Base-by-base conservation (phyloP, 2,113 vertebrate genomes). In the Malurus alboscapulatus region DNA sequence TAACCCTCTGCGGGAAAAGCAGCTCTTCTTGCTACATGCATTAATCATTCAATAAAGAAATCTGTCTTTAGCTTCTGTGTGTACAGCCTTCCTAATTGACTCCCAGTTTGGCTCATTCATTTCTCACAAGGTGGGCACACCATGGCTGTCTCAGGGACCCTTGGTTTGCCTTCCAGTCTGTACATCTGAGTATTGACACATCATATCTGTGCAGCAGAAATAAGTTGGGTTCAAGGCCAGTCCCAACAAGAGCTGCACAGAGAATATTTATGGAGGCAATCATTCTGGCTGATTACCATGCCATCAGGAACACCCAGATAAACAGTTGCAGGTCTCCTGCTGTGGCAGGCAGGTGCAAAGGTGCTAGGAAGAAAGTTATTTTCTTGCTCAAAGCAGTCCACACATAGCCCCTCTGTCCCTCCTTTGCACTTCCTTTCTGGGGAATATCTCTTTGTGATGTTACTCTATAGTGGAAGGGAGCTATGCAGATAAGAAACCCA, bases 21-120 rank as follows among this genome's bases (percentile, higher is more conserved):
- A 67, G 17, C 17, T 75, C 34, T 58, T 38, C 10, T 38, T 87
- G 29, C 27, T 78, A 32, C 17, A 7, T 30, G 8, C 9, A 44
- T 82, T 84, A 78, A 38, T 78, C 24, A 59, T 47, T 75, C 32
- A 63, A 58, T 75, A 81, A 78, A 55, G 17, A 78, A 14, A 27
- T 7, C 11, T 81, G 14, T 47, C 25, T 77, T 91, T 44, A 67
- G 5, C 15, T 24, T 66, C 51, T 81, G 4, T 51, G 36, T n/a
- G 34, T 53, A 26, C 22, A 83, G 50, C 14, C 13, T 79, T 79
- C 66, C 17, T 74, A 66, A 66, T 29, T 66, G 66, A 53, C 11
- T 44, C n/a, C 10, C 14, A 30, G 7, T 69, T 88, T 22, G 7
- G 6, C 0, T 2, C 13, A 18, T 45, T 62, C 0, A 0, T 87